Evolutionary conservation across 2,797 vertebrate genomes (phyloP).

Genomic region (Anguilla anguilla): DNA sequence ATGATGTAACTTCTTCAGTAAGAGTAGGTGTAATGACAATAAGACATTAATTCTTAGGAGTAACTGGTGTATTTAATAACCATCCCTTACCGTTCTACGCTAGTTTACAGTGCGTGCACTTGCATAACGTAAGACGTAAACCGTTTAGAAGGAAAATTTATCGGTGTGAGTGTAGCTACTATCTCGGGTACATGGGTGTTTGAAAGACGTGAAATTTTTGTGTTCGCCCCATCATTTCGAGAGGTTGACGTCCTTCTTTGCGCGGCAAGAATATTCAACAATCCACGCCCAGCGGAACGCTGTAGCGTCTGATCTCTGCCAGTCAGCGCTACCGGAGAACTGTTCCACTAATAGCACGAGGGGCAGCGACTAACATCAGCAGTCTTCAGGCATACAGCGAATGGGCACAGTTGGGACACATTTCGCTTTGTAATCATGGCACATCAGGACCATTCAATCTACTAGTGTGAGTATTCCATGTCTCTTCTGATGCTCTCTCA

Average conservation of each 20-base stretch:
- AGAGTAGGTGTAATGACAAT: neutral
- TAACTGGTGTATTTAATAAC: neutral
- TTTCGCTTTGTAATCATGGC: conserved; percentile 61
- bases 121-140: conserved; percentile 32
- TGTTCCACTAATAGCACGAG: conserved; percentile 41
- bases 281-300: conserved; percentile 55
- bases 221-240: conserved; percentile 21
- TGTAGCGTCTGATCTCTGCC: conserved; percentile 52
- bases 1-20: neutral
- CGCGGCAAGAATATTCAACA: conserved; percentile 58
- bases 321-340: conserved; percentile 60
- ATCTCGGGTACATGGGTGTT: conserved; percentile 35
- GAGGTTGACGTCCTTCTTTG: conserved; percentile 62
- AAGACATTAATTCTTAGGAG: neutral
- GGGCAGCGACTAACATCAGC: conserved; percentile 33
- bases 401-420: conserved; percentile 51
- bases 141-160: conserved; percentile 1
- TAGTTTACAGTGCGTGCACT: neutral
- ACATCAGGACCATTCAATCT: conserved; percentile 60
- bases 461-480: conserved; percentile 67
- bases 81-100: neutral
- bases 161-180: neutral
- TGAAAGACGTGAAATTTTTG: neutral
- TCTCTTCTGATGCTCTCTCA: conserved; percentile 39
- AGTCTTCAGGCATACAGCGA: conserved; percentile 48